Percentiles rank a stretch among this genome's conserved stretches.
Evolutionary conservation across 30 jellyfish, hydroid and myxozoan genomes (phyloP).

Genomic region (Aurelia sp.): DNA sequence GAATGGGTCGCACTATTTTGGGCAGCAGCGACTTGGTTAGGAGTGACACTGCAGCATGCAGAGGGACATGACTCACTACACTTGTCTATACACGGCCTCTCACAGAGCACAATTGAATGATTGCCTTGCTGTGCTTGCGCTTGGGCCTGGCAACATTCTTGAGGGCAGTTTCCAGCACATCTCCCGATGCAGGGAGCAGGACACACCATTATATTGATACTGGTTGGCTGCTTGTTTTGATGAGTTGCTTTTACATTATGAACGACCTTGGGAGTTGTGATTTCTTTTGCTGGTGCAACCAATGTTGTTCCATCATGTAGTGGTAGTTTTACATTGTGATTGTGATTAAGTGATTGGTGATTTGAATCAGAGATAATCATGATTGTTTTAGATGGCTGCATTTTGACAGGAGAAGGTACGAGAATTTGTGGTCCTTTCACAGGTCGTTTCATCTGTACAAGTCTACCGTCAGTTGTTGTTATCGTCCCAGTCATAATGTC

Average conservation of each 20-base stretch:
- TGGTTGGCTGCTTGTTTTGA: slow-evolving; percentile 15
- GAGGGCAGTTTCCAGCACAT: slow-evolving; percentile 81
- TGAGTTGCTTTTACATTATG: slow-evolving; percentile 21
- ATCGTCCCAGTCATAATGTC: slow-evolving; percentile 30
- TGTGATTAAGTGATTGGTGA: background rate
- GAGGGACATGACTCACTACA: slow-evolving; percentile 59
- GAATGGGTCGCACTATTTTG: slow-evolving; percentile 56
- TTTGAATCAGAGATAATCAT: slow-evolving; percentile 3
- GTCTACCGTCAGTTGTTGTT: slow-evolving; percentile 48
- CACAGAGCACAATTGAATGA: slow-evolving; percentile 59
- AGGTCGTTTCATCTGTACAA: slow-evolving; percentile 31
- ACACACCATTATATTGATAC: slow-evolving; percentile 47
- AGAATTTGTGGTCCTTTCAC: slow-evolving; percentile 6
- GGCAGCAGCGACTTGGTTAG: slow-evolving; percentile 56
- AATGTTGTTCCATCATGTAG: slow-evolving; percentile 7
- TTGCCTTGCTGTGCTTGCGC: slow-evolving; percentile 27
- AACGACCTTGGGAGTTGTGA: slow-evolving; percentile 23
- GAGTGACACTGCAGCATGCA: slow-evolving; percentile 58
- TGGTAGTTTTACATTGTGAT: background rate
- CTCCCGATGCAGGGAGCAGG: slow-evolving; percentile 77
- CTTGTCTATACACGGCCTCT: slow-evolving; percentile 53
- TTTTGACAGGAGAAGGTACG: slow-evolving; percentile 21
- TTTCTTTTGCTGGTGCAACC: slow-evolving; percentile 14
- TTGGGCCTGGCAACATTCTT: slow-evolving; percentile 76
- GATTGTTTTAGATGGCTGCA: slow-evolving; percentile 29